A percentile compares a stretch with the other conserved stretches of the same genome.
Evolutionary conservation across 2,888 invertebrate genomes (phyloP).

Genomic region (Parnassius apollo): DNA sequence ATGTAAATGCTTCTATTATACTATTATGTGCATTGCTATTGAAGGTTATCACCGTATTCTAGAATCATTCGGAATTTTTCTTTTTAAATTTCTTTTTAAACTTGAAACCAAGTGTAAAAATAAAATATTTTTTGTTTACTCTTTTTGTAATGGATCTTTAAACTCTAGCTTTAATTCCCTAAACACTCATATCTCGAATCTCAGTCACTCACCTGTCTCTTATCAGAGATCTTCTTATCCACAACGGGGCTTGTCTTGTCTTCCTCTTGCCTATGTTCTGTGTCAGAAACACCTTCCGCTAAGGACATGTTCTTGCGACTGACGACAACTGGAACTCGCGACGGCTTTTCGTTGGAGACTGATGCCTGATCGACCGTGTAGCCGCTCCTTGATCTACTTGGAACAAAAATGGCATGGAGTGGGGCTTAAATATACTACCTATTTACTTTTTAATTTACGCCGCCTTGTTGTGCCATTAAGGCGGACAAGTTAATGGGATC

Average conservation of each 20-base stretch:
- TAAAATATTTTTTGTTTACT: too few relatives aligned
- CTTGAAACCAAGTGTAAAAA: too few relatives aligned
- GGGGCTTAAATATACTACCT: slow-evolving; percentile 24
- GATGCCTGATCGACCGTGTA: slow-evolving; percentile 59
- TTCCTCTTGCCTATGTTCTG: slow-evolving; percentile 50
- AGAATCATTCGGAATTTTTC: too few relatives aligned
- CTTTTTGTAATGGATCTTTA: too few relatives aligned
- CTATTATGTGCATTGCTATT: too few relatives aligned
- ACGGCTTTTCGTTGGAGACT: slow-evolving; percentile 58
- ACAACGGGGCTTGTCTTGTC: slow-evolving; percentile 33
- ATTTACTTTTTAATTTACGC: slow-evolving; percentile 28
- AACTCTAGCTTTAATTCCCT: too few relatives aligned
- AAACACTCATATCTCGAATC: too few relatives aligned
- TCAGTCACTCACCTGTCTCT: slow-evolving; percentile 41
- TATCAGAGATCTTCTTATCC: slow-evolving; percentile 32
- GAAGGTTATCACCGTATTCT: too few relatives aligned
- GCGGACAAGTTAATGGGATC: slow-evolving; percentile 4
- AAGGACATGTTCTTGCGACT: slow-evolving; percentile 74
- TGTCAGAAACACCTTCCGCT: slow-evolving; percentile 71
- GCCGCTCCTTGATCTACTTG: slow-evolving; percentile 49
- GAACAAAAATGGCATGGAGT: slow-evolving; percentile 41
- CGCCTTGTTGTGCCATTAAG: slow-evolving; percentile 2
- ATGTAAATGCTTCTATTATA: too few relatives aligned
- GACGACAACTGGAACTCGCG: slow-evolving; percentile 46
- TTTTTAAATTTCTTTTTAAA: too few relatives aligned